Conservation (phyloP, 2,888 invertebrate genomes). For the Rhynchonema sp. region DNA sequence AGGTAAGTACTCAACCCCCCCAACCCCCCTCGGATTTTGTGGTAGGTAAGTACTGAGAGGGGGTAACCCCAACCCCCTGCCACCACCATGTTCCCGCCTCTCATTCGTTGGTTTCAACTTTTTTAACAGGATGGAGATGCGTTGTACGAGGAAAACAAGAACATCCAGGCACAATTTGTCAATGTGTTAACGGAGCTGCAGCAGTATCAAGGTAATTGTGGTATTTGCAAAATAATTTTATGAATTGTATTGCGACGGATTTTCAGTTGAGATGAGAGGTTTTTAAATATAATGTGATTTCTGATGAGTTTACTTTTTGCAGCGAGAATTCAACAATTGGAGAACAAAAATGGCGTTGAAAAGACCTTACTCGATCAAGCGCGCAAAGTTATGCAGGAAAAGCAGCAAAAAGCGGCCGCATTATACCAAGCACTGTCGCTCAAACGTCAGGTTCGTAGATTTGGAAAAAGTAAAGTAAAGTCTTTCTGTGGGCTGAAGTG, state of each 20-base stretch:
- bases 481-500: no score
- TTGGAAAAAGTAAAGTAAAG: not conserved
- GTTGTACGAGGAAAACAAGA: constrained; percentile 4
- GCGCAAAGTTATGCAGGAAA: not conserved
- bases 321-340: not conserved
- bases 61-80: no score
- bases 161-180: constrained; percentile 5
- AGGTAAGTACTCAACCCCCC: no score
- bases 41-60: no score
- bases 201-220: not conserved
- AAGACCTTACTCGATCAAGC: not conserved
- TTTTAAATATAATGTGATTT: no score
- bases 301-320: not conserved
- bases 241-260: no score
- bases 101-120: no score
- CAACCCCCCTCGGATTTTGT: no score
- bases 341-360: not conserved
- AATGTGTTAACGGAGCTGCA: constrained; percentile 6
- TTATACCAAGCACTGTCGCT: constrained; percentile 2
- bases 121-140: constrained; percentile 3
- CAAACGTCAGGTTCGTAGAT: constrained; percentile 2
- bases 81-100: no score
- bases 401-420: constrained; percentile 1
- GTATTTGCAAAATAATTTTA: no score
- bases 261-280: no score